Conservation (phyloP, 2,113 vertebrate species). For the Heliornis fulica region DNA sequence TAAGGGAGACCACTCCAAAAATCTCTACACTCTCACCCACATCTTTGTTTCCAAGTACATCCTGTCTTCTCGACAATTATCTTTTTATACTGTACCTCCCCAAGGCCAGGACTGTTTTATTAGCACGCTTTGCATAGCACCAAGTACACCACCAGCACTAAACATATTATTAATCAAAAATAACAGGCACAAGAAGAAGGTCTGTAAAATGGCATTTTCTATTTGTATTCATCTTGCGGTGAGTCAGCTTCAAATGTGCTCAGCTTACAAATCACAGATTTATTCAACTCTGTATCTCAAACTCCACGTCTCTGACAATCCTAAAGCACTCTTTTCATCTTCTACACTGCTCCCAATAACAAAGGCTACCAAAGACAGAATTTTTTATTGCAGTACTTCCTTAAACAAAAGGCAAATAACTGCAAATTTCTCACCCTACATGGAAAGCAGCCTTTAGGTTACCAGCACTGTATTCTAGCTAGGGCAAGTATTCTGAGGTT, state of each 20-base stretch:
- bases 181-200: slow-evolving; percentile 18
- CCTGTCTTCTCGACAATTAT: slow-evolving; percentile 5
- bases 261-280: slow-evolving; percentile 40
- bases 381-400: background rate
- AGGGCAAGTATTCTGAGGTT: background rate
- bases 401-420: background rate
- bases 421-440: background rate
- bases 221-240: slow-evolving; percentile 27
- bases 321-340: background rate
- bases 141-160: slow-evolving; percentile 1
- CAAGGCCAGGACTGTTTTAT: slow-evolving; percentile 7
- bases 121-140: background rate
- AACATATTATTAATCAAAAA: slow-evolving; percentile 48
- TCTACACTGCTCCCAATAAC: background rate
- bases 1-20: slow-evolving; percentile 1
- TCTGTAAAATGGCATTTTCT: slow-evolving; percentile 39
- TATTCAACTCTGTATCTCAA: background rate
- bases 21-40: background rate
- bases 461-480: background rate
- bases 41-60: slow-evolving; percentile 22
- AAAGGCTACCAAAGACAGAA: background rate
- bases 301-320: background rate
- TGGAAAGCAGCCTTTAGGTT: background rate
- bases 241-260: slow-evolving; percentile 50
- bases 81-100: background rate